These are phyloP conservation scores for Eutolmus rufibarbis DNA, from an alignment of 2,888 invertebrate genomes.

Conservation along the genomic window DNA sequence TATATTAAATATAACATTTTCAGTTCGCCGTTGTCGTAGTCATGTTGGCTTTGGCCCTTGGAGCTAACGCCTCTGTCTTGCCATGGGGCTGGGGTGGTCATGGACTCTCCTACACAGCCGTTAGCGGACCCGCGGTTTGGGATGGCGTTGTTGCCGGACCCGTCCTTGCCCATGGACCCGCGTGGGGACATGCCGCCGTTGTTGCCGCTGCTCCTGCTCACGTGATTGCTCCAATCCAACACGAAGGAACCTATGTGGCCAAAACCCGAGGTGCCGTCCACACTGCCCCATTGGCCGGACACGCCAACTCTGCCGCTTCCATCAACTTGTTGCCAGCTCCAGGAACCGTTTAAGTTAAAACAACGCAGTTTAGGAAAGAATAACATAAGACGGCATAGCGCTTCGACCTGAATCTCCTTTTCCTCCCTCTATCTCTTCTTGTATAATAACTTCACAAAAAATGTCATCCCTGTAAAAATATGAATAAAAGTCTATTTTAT, in stretches of 20 bases:
- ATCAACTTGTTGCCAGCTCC: constrained; percentile 60
- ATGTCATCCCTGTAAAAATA: constrained; percentile 28
- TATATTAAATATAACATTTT: constrained; percentile 23
- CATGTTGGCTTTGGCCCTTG: constrained; percentile 59
- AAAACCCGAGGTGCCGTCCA: constrained; percentile 62
- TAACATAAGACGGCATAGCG: constrained; percentile 17
- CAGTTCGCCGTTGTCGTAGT: constrained; percentile 58
- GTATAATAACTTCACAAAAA: constrained; percentile 32
- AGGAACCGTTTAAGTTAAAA: constrained; percentile 54
- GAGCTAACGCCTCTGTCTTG: constrained; percentile 58
- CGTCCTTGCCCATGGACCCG: not conserved
- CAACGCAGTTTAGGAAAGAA: not conserved
- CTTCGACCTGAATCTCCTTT: constrained; percentile 12
- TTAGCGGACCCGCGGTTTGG: constrained; percentile 27
- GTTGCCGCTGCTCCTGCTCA: constrained; percentile 57
- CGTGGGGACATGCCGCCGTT: constrained; percentile 57
- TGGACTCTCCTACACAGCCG: constrained; percentile 23
- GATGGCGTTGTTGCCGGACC: not conserved
- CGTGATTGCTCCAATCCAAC: constrained; percentile 58
- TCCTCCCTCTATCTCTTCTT: constrained; percentile 18
- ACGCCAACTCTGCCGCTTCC: constrained; percentile 59
- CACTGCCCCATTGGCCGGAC: constrained; percentile 60
- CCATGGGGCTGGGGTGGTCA: constrained; percentile 46
- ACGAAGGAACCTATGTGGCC: constrained; percentile 60
- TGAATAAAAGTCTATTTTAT: constrained; percentile 17